phyloP scores from a whole-genome alignment of 2,888 invertebrate species.

The Perdita meconis region DNA sequence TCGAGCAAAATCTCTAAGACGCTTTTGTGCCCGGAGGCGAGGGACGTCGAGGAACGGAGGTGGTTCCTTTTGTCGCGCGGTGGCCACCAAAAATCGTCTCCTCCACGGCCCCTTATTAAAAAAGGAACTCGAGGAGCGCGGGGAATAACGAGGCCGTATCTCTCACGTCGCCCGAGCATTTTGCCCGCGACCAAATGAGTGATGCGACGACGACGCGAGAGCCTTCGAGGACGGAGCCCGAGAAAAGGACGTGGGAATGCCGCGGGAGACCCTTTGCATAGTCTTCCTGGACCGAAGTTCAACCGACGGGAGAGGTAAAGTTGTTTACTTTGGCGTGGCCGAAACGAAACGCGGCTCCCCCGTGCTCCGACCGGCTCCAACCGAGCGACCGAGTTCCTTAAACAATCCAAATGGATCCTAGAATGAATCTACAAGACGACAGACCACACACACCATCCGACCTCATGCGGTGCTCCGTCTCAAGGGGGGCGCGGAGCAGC shows the following conservation, averaged over 20 bases:
- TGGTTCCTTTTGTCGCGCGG: constrained; percentile 44
- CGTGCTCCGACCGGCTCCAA: constrained; percentile 7
- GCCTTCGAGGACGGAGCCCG: constrained; percentile 32
- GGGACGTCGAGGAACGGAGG: constrained; percentile 38
- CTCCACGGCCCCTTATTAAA: constrained; percentile 53
- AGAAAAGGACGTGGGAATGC: constrained; percentile 66
- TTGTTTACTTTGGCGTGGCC: constrained; percentile 66
- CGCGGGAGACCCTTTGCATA: constrained; percentile 43
- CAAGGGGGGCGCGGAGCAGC: constrained; percentile 29
- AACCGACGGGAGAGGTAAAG: background rate
- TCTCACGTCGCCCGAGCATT: constrained; percentile 55
- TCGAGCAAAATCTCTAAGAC: constrained; percentile 50
- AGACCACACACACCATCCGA: constrained; percentile 71
- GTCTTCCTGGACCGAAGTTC: constrained; percentile 10
- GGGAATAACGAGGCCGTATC: constrained; percentile 56
- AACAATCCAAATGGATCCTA: constrained; percentile 70
- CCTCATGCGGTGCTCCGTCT: constrained; percentile 61
- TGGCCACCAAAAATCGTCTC: constrained; percentile 44
- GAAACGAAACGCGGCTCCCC: constrained; percentile 51
- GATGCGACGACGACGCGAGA: constrained; percentile 50
- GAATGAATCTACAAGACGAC: constrained; percentile 66
- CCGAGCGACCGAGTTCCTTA: constrained; percentile 58
- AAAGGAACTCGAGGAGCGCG: constrained; percentile 16
- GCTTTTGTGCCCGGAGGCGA: constrained; percentile 56
- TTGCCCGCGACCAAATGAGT: constrained; percentile 25